Conservation (phyloP, 2,113 vertebrate species). For the Thermophis baileyi region DNA sequence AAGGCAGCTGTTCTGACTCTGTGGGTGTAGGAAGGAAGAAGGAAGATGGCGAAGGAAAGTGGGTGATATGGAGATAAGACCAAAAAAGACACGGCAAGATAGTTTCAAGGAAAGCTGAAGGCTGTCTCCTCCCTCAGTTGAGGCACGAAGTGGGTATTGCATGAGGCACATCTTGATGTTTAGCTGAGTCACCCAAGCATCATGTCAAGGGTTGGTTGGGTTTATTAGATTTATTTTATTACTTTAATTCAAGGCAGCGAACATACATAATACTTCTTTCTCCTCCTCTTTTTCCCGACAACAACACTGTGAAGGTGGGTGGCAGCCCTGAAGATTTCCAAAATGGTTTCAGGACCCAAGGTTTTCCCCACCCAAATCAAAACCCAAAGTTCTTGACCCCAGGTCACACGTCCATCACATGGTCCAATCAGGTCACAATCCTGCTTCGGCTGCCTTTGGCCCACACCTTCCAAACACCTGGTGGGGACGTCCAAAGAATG, state of each 20-base stretch:
- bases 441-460: no score
- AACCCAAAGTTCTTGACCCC: no score
- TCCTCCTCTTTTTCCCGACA: background rate
- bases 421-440: no score
- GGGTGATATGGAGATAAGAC: slow-evolving; percentile 20
- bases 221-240: background rate
- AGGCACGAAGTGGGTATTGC: background rate
- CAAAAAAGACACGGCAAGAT: background rate
- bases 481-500: no score
- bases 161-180: background rate
- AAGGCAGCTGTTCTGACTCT: background rate
- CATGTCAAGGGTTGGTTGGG: background rate
- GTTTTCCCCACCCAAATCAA: no score
- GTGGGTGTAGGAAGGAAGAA: background rate
- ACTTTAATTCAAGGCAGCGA: background rate
- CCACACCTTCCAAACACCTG: no score
- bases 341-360: no score
- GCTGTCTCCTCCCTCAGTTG: background rate
- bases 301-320: background rate
- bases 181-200: background rate
- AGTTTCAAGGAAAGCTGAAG: background rate
- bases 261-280: background rate
- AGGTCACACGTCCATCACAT: no score
- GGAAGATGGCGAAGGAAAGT: background rate
- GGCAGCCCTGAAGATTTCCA: no score